Evolutionary conservation across 2,888 invertebrate genomes (phyloP).

Genomic region (Andrena marginata): DNA sequence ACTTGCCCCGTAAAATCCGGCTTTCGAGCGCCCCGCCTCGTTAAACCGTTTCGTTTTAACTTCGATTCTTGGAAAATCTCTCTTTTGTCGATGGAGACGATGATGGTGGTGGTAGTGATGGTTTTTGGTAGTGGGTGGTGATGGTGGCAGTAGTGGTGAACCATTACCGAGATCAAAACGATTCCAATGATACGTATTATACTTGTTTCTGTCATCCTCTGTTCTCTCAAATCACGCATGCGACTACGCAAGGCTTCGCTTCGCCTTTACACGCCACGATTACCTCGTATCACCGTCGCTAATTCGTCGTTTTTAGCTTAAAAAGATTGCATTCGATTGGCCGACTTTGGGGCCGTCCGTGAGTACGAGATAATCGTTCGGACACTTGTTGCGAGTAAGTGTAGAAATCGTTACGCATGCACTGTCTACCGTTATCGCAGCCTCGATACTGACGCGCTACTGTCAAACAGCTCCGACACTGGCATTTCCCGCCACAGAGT

Average conservation of each 20-base stretch:
- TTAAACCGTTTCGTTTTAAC: constrained; percentile 50
- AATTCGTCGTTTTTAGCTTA: not conserved
- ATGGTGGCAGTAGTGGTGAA: constrained; percentile 63
- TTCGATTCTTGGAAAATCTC: constrained; percentile 40
- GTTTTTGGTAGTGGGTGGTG: constrained; percentile 13
- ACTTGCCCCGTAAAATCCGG: constrained; percentile 47
- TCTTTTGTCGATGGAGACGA: constrained; percentile 51
- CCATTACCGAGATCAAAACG: constrained; percentile 64
- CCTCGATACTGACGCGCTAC: constrained; percentile 50
- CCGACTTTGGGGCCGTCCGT: constrained; percentile 5
- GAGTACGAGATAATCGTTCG: constrained; percentile 65
- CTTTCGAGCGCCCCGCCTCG: constrained; percentile 56
- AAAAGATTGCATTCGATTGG: not conserved
- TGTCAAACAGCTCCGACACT: constrained; percentile 53
- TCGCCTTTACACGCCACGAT: constrained; percentile 61
- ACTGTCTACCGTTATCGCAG: constrained; percentile 56
- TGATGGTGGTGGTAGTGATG: constrained; percentile 35
- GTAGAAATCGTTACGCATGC: constrained; percentile 69
- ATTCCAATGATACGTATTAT: constrained; percentile 47
- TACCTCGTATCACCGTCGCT: constrained; percentile 52
- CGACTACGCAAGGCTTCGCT: constrained; percentile 70
- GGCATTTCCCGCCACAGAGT: constrained; percentile 34
- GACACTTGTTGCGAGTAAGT: constrained; percentile 59
- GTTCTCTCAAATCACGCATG: constrained; percentile 64
- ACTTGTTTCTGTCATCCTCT: constrained; percentile 40